A percentile compares a stretch with the other conserved stretches of the same genome.
Evolutionary conservation across 2,888 invertebrate genomes (phyloP).

Genomic region (Eupsilia transversa): DNA sequence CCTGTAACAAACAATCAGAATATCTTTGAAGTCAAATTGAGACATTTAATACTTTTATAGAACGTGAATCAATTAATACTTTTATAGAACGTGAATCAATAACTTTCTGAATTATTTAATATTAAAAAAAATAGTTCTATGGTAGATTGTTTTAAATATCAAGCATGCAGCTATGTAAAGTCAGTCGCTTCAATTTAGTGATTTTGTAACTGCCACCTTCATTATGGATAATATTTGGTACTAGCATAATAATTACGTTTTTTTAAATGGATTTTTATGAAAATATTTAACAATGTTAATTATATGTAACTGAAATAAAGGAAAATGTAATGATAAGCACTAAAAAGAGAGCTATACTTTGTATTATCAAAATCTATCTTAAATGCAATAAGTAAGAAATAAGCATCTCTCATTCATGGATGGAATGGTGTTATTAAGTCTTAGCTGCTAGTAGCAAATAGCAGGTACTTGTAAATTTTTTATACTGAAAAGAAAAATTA

Average conservation of each 20-base stretch:
- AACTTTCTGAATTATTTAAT: background rate
- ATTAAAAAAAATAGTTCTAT: background rate
- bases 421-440: conserved; percentile 14
- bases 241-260: background rate
- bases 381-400: background rate
- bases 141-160: background rate
- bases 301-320: too few relatives aligned
- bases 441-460: background rate
- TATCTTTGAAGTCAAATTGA: background rate
- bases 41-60: background rate
- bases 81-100: too few relatives aligned
- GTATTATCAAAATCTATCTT: background rate
- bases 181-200: background rate
- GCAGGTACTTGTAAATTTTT: too few relatives aligned
- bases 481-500: background rate
- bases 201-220: background rate
- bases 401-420: background rate
- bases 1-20: conserved; percentile 89
- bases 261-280: too few relatives aligned
- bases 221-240: background rate
- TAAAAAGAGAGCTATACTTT: background rate
- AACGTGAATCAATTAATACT: too few relatives aligned
- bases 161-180: background rate
- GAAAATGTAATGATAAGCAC: background rate
- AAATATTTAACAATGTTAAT: too few relatives aligned